Evolutionary conservation across 2,888 invertebrate genomes (phyloP), one percentile per base, ranked within the genome.

Genomic region (Philopedon plagiatum): DNA sequence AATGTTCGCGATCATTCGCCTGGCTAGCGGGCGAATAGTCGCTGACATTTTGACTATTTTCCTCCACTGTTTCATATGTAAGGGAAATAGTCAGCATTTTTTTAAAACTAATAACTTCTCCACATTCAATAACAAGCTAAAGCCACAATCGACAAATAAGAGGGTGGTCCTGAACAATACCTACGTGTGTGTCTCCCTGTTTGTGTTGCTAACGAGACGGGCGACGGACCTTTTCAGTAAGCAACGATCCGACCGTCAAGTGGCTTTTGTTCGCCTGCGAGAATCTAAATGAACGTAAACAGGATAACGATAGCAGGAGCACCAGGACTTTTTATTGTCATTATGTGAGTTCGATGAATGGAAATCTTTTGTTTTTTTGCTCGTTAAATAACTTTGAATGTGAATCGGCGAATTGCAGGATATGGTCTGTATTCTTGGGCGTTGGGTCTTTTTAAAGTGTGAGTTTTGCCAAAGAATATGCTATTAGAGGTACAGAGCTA

Each of bases 201-300:
- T 76, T 76, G 72, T 72, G 71, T 70, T 73, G 74, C 73, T 74
- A 76, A 77, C 74, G 76, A 77, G 76, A 39, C 73, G 69, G 67
- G 71, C 71, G 68, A 72, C 64, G 64, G 70, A 66, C 74, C 75
- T 74, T 63, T 66, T 71, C 76, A 67, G 75, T 75, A 74, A 76
- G 76, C 75, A 77, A 75, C 74, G 73, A 74, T 74, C 58, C 58
- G 72, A 64, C 61, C 64, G 60, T 69, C 71, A 65, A 71, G 74
- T 76, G 74, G 61, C 75, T 76, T 68, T 51, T 63, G 46, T 63
- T 58, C 63, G 66, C 37, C 62, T 62, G 69, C 68, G 65, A 64
- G 54, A 54, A 37, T 41, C 13, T 41, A 58, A 58, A 58, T 19
- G 58, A 58, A 58, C 58, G 58, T 32, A 58, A 58, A 64, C 54